phyloP scores from a whole-genome alignment of 2,888 invertebrate species.

The Dermolepida albohirtum region DNA sequence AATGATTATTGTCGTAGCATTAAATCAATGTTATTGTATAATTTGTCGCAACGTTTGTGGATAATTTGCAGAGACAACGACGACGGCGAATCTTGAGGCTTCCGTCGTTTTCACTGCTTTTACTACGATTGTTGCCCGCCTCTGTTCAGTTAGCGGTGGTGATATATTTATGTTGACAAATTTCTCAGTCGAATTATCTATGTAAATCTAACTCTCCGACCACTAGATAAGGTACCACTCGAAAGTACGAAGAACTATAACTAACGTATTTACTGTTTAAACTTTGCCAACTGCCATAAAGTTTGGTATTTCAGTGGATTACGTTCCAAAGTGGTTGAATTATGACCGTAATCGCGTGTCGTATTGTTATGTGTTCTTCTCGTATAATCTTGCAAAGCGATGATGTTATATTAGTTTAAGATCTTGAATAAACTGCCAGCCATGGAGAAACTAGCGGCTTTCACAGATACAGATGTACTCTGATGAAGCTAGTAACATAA shows the following conservation, averaged over 20 bases:
- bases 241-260: slow-evolving; percentile 22
- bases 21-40: slow-evolving; percentile 31
- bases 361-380: neutral
- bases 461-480: neutral
- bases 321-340: neutral
- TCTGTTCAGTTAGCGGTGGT: slow-evolving; percentile 11
- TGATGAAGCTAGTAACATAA: too few species aligned
- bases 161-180: slow-evolving; percentile 23
- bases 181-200: slow-evolving; percentile 22
- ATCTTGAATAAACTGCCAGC: slow-evolving; percentile 27
- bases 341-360: slow-evolving; percentile 1
- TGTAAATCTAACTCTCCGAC: slow-evolving; percentile 15
- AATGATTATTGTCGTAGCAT: slow-evolving; percentile 24
- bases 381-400: slow-evolving; percentile 15
- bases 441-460: neutral
- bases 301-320: slow-evolving; percentile 10
- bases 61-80: slow-evolving; percentile 19
- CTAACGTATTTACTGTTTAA: slow-evolving; percentile 16
- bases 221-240: slow-evolving; percentile 7
- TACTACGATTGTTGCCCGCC: neutral
- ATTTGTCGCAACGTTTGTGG: slow-evolving; percentile 24
- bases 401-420: slow-evolving; percentile 34
- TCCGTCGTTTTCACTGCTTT: neutral
- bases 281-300: slow-evolving; percentile 1
- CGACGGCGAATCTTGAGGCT: too few species aligned